Evolutionary conservation across 23 tunicate genomes (phyloP).

Genomic region (Trididemnum nubilum): DNA sequence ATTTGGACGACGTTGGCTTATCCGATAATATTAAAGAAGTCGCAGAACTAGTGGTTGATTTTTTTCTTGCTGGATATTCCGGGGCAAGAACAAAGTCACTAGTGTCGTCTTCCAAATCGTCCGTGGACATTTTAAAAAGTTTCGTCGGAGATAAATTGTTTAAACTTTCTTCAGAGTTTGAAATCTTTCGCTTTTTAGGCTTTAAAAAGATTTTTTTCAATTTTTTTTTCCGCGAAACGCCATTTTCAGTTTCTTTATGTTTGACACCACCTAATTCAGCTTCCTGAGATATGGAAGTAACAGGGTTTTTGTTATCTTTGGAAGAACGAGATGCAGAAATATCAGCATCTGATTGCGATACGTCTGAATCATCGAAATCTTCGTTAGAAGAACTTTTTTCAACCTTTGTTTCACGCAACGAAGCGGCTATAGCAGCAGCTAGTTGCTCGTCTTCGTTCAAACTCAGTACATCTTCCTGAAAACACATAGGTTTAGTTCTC

Average conservation of each 20-base stretch:
- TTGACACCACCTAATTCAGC: too few relatives aligned
- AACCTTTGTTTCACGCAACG: constrained; percentile 43
- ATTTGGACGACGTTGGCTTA: neutral
- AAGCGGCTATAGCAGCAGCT: constrained; percentile 89
- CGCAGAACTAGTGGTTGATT: neutral
- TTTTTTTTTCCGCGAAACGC: neutral
- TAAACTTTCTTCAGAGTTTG: neutral
- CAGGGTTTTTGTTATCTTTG: neutral
- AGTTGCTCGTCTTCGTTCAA: constrained; percentile 67
- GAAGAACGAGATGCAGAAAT: too few relatives aligned
- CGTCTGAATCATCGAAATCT: neutral
- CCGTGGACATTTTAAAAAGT: neutral
- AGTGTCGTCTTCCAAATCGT: neutral
- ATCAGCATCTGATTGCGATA: neutral
- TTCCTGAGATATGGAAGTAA: too few relatives aligned
- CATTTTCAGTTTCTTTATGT: neutral
- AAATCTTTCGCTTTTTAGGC: neutral
- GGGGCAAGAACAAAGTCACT: constrained; percentile 19
- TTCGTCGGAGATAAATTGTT: neutral
- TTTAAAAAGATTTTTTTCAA: neutral
- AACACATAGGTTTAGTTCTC: too few relatives aligned
- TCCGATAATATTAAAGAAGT: neutral
- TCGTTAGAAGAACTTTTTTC: neutral
- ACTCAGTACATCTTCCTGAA: constrained; percentile 42
- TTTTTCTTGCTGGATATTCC: neutral